Conservation (phyloP, 2,888 invertebrate species). For the Caenorhabditis sp. region DNA sequence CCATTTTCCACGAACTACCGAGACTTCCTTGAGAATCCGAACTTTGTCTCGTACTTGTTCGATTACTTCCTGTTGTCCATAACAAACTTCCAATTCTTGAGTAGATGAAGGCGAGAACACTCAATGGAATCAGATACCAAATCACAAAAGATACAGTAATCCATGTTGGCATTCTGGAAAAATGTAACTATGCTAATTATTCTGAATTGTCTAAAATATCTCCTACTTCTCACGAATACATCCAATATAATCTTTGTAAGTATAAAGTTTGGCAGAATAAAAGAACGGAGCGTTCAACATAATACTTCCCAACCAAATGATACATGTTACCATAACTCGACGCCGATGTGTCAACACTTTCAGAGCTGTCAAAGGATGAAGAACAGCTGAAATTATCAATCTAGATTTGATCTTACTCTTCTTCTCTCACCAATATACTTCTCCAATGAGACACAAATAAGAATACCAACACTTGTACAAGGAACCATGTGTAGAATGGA, state of each 20-base stretch:
- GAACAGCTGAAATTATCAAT: constrained; percentile 37
- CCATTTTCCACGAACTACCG: constrained; percentile 48
- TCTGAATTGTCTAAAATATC: no score
- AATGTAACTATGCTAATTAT: no score
- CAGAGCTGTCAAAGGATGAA: constrained; percentile 50
- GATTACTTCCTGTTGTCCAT: constrained; percentile 75
- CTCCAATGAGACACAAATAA: constrained; percentile 85
- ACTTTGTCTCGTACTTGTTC: constrained; percentile 40
- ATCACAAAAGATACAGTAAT: constrained; percentile 80
- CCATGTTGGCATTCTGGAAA: constrained; percentile 43
- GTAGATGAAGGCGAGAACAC: constrained; percentile 82
- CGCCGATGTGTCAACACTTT: constrained; percentile 60
- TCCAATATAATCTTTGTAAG: constrained; percentile 25
- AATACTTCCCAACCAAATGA: constrained; percentile 55
- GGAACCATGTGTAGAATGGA: constrained; percentile 83
- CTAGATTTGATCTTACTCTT: not conserved
- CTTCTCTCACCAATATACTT: constrained; percentile 78
- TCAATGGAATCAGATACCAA: constrained; percentile 83
- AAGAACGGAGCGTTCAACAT: constrained; percentile 54
- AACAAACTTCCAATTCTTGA: constrained; percentile 84
- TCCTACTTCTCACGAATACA: constrained; percentile 32
- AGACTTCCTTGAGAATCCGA: constrained; percentile 40
- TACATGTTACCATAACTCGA: constrained; percentile 48
- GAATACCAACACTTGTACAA: constrained; percentile 87
- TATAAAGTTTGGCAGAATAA: constrained; percentile 41